These are phyloP conservation scores for Horisme vitalbata DNA, from an alignment of 2,888 invertebrate genomes.

Conservation along the genomic window DNA sequence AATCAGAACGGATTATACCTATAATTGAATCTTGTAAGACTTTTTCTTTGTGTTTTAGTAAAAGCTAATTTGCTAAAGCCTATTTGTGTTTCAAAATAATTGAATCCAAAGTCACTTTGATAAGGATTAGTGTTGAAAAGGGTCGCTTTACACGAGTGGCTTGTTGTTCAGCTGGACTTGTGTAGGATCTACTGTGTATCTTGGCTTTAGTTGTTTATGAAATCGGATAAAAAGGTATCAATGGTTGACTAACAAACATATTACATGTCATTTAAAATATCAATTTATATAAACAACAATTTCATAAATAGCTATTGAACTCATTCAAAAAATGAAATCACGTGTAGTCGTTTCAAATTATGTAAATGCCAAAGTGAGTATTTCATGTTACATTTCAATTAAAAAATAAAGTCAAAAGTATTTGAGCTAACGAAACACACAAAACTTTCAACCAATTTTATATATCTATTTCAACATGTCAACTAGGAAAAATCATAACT, in stretches of 20 bases:
- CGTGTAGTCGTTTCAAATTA: too few species aligned
- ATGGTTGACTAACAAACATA: too few species aligned
- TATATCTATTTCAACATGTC: constrained; percentile 2
- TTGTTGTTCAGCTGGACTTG: background rate
- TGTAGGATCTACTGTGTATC: too few species aligned
- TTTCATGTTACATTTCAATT: too few species aligned
- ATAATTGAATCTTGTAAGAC: constrained; percentile 15
- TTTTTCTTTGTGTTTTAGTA: constrained; percentile 16
- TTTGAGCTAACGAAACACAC: background rate
- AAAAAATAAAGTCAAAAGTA: background rate
- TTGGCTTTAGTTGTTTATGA: too few species aligned
- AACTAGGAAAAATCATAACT: constrained; percentile 2
- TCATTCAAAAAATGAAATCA: too few species aligned
- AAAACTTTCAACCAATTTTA: background rate
- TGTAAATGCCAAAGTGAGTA: too few species aligned
- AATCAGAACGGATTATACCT: constrained; percentile 5
- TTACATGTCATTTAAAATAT: too few species aligned
- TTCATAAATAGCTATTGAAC: too few species aligned
- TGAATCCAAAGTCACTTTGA: constrained; percentile 21
- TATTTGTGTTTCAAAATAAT: constrained; percentile 20
- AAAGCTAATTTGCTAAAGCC: constrained; percentile 19
- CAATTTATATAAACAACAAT: too few species aligned
- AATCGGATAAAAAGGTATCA: too few species aligned
- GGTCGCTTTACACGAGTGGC: constrained; percentile 1
- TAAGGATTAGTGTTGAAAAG: constrained; percentile 14